Evolutionary conservation across 2,113 vertebrate genomes (phyloP), one percentile per base, ranked within the genome.

Genomic region (Nanorana parkeri): DNA sequence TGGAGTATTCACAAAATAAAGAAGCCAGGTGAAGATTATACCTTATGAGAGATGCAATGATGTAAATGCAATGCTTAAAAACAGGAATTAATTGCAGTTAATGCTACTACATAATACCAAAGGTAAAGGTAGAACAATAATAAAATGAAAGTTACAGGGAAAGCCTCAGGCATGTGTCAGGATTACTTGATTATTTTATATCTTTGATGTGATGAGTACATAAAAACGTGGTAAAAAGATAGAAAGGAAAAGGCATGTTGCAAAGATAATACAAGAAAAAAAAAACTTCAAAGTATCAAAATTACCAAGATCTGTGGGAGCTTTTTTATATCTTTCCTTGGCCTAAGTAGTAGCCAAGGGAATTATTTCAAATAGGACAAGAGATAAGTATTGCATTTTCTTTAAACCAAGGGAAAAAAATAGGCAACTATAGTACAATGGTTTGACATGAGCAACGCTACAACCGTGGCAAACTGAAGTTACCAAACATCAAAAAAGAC

Each of bases 261-360:
- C 8, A 72, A 28, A n/a, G 19, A 55, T 17, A 72, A 56, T 10
- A 36, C 32, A 73, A 73, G 47, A 28, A 47, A 56, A 17, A 55
- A 17, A 19, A 29, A 73, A 56, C 69, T 73, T 73, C 69, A 73
- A 73, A 73, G 69, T 28, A 73, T 32, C 24, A 20, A 73, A 73
- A 73, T 73, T 73, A 73, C 28, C 21, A 56, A 54, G 26, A 28
- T 69, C 51, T 17, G 17, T 71, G 17, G 47, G 51, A 55, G 23
- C 24, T 72, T 55, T n/a, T 72, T 28, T 72, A 21, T 72, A 72
- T 72, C 51, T 8, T 72, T 29, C 17, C 8, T 17, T 17, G 26
- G 24, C 17, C 24, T 72, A 17, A 72, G 55, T 54, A 24, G 19
- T 26, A 72, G 68, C 23, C 68, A 28, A 72, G 26, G 54, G 52